Evolutionary conservation across 2,113 vertebrate species (phyloP), one percentile per base, ranked within the genome.

Genomic region (Podarcis muralis): DNA sequence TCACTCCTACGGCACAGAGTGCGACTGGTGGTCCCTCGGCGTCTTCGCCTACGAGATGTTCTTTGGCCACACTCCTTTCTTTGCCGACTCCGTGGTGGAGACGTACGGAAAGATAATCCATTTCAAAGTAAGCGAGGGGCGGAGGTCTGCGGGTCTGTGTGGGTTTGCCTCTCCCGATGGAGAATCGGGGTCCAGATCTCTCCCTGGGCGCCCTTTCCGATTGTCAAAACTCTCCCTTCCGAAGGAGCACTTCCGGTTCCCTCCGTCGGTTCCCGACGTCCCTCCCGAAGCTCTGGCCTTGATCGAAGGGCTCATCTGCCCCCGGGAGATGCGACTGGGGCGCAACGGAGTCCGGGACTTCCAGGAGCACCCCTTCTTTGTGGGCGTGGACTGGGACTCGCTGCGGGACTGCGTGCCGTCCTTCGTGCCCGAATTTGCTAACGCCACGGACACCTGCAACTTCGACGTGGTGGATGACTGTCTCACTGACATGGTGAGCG

Each of bases 21-120:
- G 98, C 84, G 98, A 98, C 96, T 98, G 98, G 98, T 98, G 98
- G 98, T 97, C 98, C 0, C 93, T 98, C 86, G 98, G 98, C 0
- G 95, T 98, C 66, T 98, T 98, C 43, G 97, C 97, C 62, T 98
- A 97, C 2, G 98, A 98, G 91, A 98, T 98, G 98, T 96, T 98
- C 90, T 96, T 97, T 0, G 98, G 98, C 0, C 97, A 95, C 72
- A 96, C 98, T 0, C 98, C 98, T 5, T 98, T 98, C 95, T 98
- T 98, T 1, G 97, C 98, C 0, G 97, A 98, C 89, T 97, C 97
- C 23, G 96, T 98, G 0, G 96, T 97, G 0, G 97, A 98, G 94
- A 98, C 98, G 0, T 98, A 98, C 0, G 97, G 96, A 87, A 98
- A 98, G 93, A 98, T 98, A 59, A 96, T 98, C 53, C 96, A 98